These are phyloP conservation scores for Solenopsis invicta DNA, from an alignment of 1,140 invertebrate genomes.

Conservation along the genomic window DNA sequence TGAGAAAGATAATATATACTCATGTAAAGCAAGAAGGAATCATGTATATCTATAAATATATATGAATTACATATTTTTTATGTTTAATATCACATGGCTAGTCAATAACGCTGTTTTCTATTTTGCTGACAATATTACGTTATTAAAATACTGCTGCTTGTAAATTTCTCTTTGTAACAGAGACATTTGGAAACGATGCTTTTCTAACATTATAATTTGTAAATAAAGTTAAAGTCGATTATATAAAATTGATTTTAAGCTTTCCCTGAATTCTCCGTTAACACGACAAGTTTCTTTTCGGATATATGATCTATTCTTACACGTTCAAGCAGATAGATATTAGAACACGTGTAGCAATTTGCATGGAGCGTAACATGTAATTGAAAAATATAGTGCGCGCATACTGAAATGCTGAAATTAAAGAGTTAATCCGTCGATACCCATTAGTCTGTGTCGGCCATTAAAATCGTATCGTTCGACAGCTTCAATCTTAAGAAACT, in stretches of 20 bases:
- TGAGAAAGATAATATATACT: not conserved
- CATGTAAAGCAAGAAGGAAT: not conserved
- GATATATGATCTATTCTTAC: not conserved
- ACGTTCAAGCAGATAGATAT: not conserved
- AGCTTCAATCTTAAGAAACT: slow-evolving; percentile 7
- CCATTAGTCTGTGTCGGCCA: not conserved
- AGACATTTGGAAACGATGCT: not conserved
- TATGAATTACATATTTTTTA: not conserved
- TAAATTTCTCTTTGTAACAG: not conserved
- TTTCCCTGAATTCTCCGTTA: not conserved
- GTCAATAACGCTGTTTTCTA: not conserved
- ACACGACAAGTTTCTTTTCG: not conserved
- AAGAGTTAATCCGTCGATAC: slow-evolving; percentile 2
- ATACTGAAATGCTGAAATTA: not conserved
- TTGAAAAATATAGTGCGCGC: not conserved
- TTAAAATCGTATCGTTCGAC: slow-evolving; percentile 33
- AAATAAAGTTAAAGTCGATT: not conserved
- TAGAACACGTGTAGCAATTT: not conserved
- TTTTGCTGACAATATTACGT: not conserved
- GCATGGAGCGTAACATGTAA: not conserved
- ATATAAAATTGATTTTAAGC: not conserved
- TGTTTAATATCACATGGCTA: not conserved
- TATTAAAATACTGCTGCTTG: not conserved
- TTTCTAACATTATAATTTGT: slow-evolving; percentile 3
- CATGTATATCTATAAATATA: not conserved